Percentiles rank a stretch among this genome's conserved stretches.
Evolutionary conservation across 2,113 vertebrate genomes (phyloP).

Genomic region (Bungarus multicinctus): DNA sequence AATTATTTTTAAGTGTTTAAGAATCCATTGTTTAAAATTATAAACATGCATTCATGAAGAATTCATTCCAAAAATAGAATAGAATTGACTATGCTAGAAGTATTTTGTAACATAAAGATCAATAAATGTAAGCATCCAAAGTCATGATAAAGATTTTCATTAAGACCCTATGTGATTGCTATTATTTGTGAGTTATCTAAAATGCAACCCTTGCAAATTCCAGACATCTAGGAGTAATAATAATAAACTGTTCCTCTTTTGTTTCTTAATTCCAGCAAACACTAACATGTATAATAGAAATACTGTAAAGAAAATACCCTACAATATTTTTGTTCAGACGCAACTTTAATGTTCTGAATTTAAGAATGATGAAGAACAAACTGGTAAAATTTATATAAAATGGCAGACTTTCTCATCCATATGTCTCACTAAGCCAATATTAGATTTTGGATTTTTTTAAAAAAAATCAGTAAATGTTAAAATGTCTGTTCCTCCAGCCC

Average conservation of each 20-base stretch:
- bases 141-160: conserved; percentile 23
- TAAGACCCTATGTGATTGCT: conserved; percentile 3
- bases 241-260: conserved; percentile 16
- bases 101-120: not conserved
- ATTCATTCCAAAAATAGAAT: not conserved
- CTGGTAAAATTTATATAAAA: not conserved
- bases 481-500: not conserved
- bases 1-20: not conserved
- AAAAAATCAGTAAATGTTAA: not conserved
- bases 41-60: not conserved
- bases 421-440: not conserved
- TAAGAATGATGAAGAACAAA: not conserved
- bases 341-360: not conserved
- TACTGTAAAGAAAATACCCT: not conserved
- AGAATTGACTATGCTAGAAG: conserved; percentile 3
- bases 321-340: not conserved
- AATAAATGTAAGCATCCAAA: conserved; percentile 22
- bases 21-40: conserved; percentile 1
- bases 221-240: conserved; percentile 17
- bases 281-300: accelerated
- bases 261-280: not conserved
- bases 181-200: conserved; percentile 25
- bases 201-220: conserved; percentile 7
- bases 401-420: not conserved
- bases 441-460: not conserved